Conservation (phyloP, 2,888 invertebrate species). For the Euclidia mi region DNA sequence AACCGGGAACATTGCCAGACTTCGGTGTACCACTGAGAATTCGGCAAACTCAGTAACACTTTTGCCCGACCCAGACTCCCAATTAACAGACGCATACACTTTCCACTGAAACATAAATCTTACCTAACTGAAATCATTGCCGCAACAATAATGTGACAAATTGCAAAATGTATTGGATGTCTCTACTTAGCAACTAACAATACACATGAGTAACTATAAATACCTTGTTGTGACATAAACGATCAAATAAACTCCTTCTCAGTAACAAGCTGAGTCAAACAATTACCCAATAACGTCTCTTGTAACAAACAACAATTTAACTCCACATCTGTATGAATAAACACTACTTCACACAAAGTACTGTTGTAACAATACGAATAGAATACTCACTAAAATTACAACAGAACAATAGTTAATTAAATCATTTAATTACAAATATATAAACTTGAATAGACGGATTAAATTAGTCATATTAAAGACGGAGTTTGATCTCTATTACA, state of each 20-base stretch:
- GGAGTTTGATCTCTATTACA: slow-evolving; percentile 36
- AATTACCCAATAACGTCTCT: background rate
- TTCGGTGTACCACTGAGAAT: too few relatives aligned
- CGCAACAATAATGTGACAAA: too few relatives aligned
- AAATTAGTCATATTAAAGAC: slow-evolving; percentile 34
- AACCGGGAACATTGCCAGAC: too few relatives aligned
- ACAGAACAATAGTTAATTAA: slow-evolving; percentile 41
- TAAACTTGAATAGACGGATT: slow-evolving; percentile 34
- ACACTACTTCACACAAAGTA: background rate
- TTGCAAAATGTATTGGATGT: too few relatives aligned
- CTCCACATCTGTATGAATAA: too few relatives aligned
- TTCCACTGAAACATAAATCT: too few relatives aligned
- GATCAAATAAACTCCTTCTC: too few relatives aligned
- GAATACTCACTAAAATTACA: slow-evolving; percentile 16
- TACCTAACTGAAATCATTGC: too few relatives aligned
- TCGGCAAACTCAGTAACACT: too few relatives aligned
- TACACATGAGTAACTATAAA: slow-evolving; percentile 1
- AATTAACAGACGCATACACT: too few relatives aligned
- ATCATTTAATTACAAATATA: slow-evolving; percentile 44
- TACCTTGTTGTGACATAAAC: too few relatives aligned
- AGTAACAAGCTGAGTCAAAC: slow-evolving; percentile 1
- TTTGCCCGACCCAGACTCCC: too few relatives aligned
- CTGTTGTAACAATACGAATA: background rate
- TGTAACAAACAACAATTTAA: slow-evolving; percentile 1
- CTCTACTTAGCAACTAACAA: background rate